Conservation (phyloP, 92 coral and sea anemone species). For the Porites lobata region DNA sequence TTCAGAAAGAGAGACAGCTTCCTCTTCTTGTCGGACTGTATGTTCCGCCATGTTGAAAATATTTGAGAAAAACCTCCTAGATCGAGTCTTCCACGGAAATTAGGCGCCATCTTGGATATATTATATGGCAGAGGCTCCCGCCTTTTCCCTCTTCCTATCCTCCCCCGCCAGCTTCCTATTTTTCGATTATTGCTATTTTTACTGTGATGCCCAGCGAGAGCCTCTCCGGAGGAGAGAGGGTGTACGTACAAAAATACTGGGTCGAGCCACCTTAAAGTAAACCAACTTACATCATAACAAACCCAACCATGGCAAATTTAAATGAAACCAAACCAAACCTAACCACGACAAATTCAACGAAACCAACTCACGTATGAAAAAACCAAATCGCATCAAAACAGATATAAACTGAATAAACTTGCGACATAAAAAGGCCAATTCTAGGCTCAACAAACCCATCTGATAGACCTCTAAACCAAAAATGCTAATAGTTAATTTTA, state of each 20-base stretch:
- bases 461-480: constrained; percentile 20
- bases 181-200: too few species aligned
- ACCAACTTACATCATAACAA: constrained; percentile 7
- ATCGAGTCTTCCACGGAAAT: background rate
- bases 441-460: constrained; percentile 20
- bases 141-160: too few species aligned
- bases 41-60: constrained; percentile 1
- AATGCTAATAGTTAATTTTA: background rate
- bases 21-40: background rate
- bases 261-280: constrained; percentile 4
- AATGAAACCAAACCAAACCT: constrained; percentile 8
- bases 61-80: background rate
- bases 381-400: constrained; percentile 20
- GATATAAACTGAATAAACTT: constrained; percentile 14
- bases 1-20: background rate
- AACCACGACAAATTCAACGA: constrained; percentile 16
- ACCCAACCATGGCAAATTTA: constrained; percentile 12
- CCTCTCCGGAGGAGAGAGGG: too few species aligned
- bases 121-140: too few species aligned
- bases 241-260: too few species aligned
- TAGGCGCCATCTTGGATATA: too few species aligned
- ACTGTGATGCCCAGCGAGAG: too few species aligned
- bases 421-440: constrained; percentile 21
- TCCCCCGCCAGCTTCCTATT: too few species aligned
- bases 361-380: constrained; percentile 22